Evolutionary conservation across 2,113 vertebrate species (phyloP).

Genomic region (Xenopus tropicalis): DNA sequence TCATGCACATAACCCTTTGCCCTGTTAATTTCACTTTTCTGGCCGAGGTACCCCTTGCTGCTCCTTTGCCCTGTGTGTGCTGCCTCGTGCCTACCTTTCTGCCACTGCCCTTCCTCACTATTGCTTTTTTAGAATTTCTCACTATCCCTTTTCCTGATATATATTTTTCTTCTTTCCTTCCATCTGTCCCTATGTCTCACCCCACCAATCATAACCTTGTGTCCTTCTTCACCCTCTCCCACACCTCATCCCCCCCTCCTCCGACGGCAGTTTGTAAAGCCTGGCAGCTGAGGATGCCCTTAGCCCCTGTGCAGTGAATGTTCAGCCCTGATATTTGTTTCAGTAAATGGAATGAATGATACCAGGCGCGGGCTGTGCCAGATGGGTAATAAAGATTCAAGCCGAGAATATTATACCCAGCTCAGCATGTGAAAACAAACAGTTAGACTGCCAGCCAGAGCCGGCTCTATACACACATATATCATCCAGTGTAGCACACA

Average conservation of each 20-base stretch:
- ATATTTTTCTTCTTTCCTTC: background rate
- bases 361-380: constrained; percentile 46
- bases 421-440: constrained; percentile 46
- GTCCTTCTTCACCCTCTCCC: background rate
- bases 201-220: background rate
- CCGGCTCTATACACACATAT: constrained; percentile 40
- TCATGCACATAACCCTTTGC: too few species aligned
- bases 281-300: constrained; percentile 43
- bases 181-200: background rate
- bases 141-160: too few species aligned
- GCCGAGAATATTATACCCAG: constrained; percentile 54
- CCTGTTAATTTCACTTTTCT: too few species aligned
- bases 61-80: too few species aligned
- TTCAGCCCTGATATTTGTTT: constrained; percentile 49
- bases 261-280: background rate
- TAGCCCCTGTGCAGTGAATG: constrained; percentile 20
- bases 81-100: too few species aligned
- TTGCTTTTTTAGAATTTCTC: too few species aligned
- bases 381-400: constrained; percentile 63
- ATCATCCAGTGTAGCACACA: constrained; percentile 31
- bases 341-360: constrained; percentile 62
- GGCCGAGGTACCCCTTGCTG: too few species aligned
- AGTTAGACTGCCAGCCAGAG: constrained; percentile 44
- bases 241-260: background rate
- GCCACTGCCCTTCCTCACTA: too few species aligned